Conservation (phyloP, 2,113 vertebrate genomes). For the Cavia porcellus region DNA sequence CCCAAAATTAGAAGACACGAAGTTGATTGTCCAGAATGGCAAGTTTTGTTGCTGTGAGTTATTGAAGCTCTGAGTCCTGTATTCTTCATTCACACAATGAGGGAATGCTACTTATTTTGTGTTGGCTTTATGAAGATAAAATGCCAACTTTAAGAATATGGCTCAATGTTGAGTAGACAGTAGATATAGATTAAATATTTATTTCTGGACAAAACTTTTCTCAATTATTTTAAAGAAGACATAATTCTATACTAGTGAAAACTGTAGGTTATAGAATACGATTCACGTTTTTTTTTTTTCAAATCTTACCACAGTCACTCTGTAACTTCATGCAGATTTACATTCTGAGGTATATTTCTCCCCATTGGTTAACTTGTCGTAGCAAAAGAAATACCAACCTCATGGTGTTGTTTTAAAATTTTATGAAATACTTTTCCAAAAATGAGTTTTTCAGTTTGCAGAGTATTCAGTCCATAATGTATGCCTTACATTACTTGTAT, state of each 20-base stretch:
- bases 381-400: not conserved
- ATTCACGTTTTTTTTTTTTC: not conserved
- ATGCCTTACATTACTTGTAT: fast-evolving
- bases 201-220: not conserved
- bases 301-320: fast-evolving
- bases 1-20: not conserved
- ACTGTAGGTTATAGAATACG: not conserved
- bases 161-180: not conserved
- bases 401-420: not conserved
- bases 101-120: not conserved
- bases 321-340: not conserved
- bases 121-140: constrained; percentile 37
- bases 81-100: not conserved
- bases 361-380: not conserved
- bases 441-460: not conserved
- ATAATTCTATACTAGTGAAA: not conserved
- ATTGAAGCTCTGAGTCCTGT: not conserved
- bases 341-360: not conserved
- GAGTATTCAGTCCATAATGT: not conserved
- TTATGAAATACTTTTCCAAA: not conserved
- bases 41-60: not conserved
- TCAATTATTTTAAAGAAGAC: not conserved
- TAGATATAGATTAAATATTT: not conserved
- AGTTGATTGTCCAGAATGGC: not conserved
- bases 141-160: not conserved